Base-by-base conservation (phyloP, 2,888 invertebrate species). In the Heteromyza rotundicornis region DNA sequence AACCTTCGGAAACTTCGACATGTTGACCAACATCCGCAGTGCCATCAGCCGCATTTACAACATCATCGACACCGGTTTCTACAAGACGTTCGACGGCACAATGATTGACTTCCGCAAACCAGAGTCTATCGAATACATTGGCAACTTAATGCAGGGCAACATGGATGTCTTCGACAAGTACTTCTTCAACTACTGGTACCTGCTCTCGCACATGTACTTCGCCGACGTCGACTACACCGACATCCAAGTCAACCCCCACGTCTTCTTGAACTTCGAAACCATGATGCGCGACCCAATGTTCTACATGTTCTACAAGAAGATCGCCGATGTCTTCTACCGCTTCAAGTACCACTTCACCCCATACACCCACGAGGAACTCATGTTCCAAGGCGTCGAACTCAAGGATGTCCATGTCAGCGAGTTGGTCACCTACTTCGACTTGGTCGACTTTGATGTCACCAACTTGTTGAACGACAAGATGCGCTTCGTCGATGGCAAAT, bases 211-310 rank as follows among this genome's bases (percentile, higher is more conserved):
- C 44, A 54, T 56, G 23, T 63, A 66, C 20, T 52, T 70, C 12
- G 65, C 64, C 27, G 70, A 72, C 36, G 59, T 63, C 20, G 52
- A 68, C 36, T 57, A 70, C 27, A 70, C 75, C 17, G 60, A 67
- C 2, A 55, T 57, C 32, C 60, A 44, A 5, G 73, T 81, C 60
- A 81, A 84, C 0, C 90, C 90, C 36, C 87, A 89, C n/a, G 86
- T 83, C 8, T 77, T 90, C 62, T 89, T 90, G 76, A 86, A 89
- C 67, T 86, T 85, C 70, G 86, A 87, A 72, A 89, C 89, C 3
- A 86, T 87, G 65, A 83, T 89, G 59, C 88, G 90, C 65, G 91
- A 91, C 74, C 91, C 91, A 3, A 85, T 88, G 14, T 90, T 89
- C 85, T 91, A 88, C 79, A 86, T 86, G 68, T 80, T 90, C 35